Evolutionary conservation across 2,113 vertebrate species (phyloP).

Genomic region (Chloebia gouldiae): DNA sequence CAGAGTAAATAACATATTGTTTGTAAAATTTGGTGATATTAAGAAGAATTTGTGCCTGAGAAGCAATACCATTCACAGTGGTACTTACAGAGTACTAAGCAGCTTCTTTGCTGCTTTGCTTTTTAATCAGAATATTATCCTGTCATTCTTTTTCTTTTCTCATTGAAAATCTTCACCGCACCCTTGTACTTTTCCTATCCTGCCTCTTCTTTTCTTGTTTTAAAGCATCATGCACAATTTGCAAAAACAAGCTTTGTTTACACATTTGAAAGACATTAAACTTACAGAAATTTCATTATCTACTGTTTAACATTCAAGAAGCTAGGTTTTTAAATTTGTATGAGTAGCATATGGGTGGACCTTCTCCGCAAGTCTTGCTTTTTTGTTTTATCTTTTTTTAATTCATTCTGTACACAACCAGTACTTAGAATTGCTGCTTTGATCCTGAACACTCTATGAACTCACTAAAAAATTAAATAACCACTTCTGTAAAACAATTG

Average conservation of each 20-base stretch:
- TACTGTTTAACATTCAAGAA: constrained; percentile 44
- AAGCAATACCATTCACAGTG: not conserved
- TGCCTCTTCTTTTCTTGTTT: not conserved
- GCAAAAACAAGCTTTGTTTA: constrained; percentile 1
- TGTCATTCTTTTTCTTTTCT: not conserved
- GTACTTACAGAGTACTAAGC: not conserved
- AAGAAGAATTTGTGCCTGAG: not conserved
- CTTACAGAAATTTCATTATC: constrained; percentile 50
- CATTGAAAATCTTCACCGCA: not conserved
- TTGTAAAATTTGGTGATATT: not conserved
- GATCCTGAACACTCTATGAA: constrained; percentile 13
- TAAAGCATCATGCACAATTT: not conserved
- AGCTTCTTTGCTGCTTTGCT: not conserved
- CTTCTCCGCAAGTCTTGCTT: not conserved
- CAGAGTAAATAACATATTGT: not conserved
- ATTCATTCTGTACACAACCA: constrained; percentile 18
- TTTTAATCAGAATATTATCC: not conserved
- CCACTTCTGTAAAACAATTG: constrained; percentile 44
- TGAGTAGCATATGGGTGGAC: constrained; percentile 41
- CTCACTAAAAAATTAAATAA: constrained; percentile 60
- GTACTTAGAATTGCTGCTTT: constrained; percentile 40
- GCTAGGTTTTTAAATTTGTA: constrained; percentile 52
- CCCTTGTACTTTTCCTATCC: not conserved
- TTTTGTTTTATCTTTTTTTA: not conserved
- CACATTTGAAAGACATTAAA: constrained; percentile 44